Evolutionary conservation across 2,888 invertebrate genomes (phyloP).

Genomic region (Caenorhabditis japonica): DNA sequence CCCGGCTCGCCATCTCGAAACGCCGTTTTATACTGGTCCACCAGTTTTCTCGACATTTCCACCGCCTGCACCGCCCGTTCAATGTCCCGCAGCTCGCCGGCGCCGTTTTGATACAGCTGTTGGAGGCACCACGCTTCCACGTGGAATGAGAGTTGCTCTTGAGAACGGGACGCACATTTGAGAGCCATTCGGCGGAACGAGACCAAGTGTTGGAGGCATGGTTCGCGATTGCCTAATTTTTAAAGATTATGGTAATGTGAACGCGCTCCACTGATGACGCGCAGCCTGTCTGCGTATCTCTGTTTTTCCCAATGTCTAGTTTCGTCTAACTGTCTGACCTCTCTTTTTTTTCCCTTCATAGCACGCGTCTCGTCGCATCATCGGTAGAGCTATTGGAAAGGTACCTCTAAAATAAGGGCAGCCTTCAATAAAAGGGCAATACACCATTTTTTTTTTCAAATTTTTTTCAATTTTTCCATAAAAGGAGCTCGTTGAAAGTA

Average conservation of each 20-base stretch:
- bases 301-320: too few relatives aligned
- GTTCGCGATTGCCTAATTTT: slow-evolving; percentile 7
- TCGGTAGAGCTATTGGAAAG: too few relatives aligned
- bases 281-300: too few relatives aligned
- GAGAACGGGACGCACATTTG: slow-evolving; percentile 16
- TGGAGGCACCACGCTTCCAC: slow-evolving; percentile 48
- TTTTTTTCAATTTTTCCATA: too few relatives aligned
- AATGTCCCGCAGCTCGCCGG: slow-evolving; percentile 8
- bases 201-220: slow-evolving; percentile 1
- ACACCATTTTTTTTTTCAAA: too few relatives aligned
- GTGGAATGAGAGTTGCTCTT: slow-evolving; percentile 39
- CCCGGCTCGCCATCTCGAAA: slow-evolving; percentile 4
- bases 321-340: too few relatives aligned
- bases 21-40: neutral
- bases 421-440: too few relatives aligned
- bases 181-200: slow-evolving; percentile 9
- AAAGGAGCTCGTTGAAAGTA: too few relatives aligned
- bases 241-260: neutral
- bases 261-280: too few relatives aligned
- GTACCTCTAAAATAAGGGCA: too few relatives aligned
- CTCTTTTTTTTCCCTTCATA: too few relatives aligned
- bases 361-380: too few relatives aligned
- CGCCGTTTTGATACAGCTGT: slow-evolving; percentile 21
- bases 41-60: slow-evolving; percentile 1
- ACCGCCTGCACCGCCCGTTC: slow-evolving; percentile 12